phyloP scores from a whole-genome alignment of 1,140 invertebrate genomes.

The Cydia strobilella region DNA sequence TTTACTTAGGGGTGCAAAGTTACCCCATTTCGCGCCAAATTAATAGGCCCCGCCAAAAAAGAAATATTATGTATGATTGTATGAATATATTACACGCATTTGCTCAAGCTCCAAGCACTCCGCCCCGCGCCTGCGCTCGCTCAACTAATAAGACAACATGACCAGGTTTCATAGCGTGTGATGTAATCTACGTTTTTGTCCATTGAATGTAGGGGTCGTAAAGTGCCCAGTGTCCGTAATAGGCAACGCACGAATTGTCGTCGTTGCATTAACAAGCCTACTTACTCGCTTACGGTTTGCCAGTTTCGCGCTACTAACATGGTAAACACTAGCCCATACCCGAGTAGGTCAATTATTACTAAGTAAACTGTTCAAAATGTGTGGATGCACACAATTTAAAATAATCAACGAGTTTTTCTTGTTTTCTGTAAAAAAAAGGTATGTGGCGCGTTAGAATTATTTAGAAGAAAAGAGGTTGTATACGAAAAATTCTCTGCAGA shows the following conservation, averaged over 20 bases:
- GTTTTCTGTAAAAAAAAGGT: too few species aligned
- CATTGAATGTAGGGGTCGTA: slow-evolving; percentile 56
- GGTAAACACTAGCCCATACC: slow-evolving; percentile 10
- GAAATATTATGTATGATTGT: too few species aligned
- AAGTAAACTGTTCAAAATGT: not conserved
- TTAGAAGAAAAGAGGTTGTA: too few species aligned
- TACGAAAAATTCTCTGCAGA: too few species aligned
- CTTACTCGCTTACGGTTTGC: slow-evolving; percentile 52
- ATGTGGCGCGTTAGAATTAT: too few species aligned
- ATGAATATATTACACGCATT: too few species aligned
- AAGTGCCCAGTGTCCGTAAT: slow-evolving; percentile 62
- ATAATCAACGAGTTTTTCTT: too few species aligned
- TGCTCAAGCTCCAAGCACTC: not conserved
- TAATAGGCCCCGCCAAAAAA: too few species aligned
- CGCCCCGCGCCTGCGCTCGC: not conserved
- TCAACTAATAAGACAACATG: not conserved
- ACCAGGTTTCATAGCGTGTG: slow-evolving; percentile 44
- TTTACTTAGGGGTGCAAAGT: too few species aligned
- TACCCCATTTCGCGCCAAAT: too few species aligned
- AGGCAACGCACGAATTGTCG: slow-evolving; percentile 65
- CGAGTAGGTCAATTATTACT: not conserved
- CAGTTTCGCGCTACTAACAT: slow-evolving; percentile 44
- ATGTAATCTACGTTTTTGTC: slow-evolving; percentile 64
- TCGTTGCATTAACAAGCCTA: slow-evolving; percentile 55
- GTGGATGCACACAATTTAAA: too few species aligned